Base-by-base conservation (phyloP, 2,797 vertebrate genomes). In the Pyrocephalus nanus region DNA sequence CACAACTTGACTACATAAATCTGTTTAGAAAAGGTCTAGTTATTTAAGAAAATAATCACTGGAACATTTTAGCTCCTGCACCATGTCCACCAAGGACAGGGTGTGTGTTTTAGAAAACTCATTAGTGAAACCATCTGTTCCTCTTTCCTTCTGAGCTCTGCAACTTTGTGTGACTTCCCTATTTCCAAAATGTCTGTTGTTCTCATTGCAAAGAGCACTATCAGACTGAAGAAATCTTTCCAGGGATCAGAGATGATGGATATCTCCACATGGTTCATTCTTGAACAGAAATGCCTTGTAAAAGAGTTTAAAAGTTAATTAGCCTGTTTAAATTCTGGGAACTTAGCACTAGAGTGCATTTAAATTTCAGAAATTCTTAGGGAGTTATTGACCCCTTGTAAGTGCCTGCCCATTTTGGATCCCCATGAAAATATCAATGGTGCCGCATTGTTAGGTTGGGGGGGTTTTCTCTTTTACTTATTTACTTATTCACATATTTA, bases 91-190 rank as follows among this genome's bases (percentile, higher is more conserved):
- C 25, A 27, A 91, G 80, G 85, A 85, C 65, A 74, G 40, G 60
- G 51, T 76, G 67, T 88, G 70, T 55, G 30, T 79, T 95, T 96
- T 45, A 47, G 92, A 90, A 95, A 95, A 88, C 88, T 94, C 91
- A 94, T 96, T 96, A 95, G 71, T 82, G 96, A 94, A 97, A 70
- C 93, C 88, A 95, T 96, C 85, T 96, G 91, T 86, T 93, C 62
- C 64, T 83, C 22, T 86, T 90, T 76, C 65, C 76, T 86, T 73
- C 67, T 42, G 71, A 92, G 81, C 72, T 93, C 79, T 51, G 38
- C 62, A 88, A 85, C 89, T 90, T 96, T 70, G 30, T 92, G 86
- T 84, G 90, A 93, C 81, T 89, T 93, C 70, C 22, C 29, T 82
- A 7, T 94, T 96, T 96, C 78, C 74, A 83, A 90, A 93, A 55